Conservation (phyloP, 2,888 invertebrate species). For the Syritta pipiens region DNA sequence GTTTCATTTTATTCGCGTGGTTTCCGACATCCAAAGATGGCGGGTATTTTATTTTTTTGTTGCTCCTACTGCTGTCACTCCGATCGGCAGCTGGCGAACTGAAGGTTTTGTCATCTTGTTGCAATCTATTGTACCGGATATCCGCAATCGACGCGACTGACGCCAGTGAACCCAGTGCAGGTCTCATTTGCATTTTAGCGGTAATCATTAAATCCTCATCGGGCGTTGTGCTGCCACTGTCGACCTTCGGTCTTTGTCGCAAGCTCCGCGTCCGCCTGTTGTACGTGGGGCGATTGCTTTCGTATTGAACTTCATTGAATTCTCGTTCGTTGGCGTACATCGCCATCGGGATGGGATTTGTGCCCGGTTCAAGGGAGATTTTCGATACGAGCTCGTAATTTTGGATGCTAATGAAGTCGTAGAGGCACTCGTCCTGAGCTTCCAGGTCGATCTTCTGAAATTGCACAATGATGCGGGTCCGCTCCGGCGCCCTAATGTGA, state of each 20-base stretch:
- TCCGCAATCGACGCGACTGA: constrained; percentile 53
- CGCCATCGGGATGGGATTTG: constrained; percentile 74
- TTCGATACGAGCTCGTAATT: constrained; percentile 75
- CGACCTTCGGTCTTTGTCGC: constrained; percentile 31
- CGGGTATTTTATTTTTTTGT: constrained; percentile 31
- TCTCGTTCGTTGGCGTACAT: constrained; percentile 71
- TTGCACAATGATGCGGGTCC: constrained; percentile 85
- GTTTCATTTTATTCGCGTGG: constrained; percentile 54
- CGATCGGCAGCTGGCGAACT: not conserved
- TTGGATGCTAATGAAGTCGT: constrained; percentile 87
- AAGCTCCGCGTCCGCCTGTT: constrained; percentile 47
- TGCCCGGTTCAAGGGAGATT: constrained; percentile 74
- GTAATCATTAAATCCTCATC: constrained; percentile 48
- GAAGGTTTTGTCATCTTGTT: constrained; percentile 41
- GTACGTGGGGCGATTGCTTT: constrained; percentile 45
- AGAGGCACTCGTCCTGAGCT: constrained; percentile 87
- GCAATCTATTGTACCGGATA: constrained; percentile 41
- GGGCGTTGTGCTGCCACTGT: not conserved
- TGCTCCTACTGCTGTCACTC: constrained; percentile 7
- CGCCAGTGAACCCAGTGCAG: constrained; percentile 14
- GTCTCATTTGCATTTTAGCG: constrained; percentile 45
- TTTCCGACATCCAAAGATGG: constrained; percentile 21
- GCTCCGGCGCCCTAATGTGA: constrained; percentile 83
- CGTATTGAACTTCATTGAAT: constrained; percentile 68
- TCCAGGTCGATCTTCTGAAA: constrained; percentile 87